Conservation (phyloP, 2,797 vertebrate species). For the Alca torda region DNA sequence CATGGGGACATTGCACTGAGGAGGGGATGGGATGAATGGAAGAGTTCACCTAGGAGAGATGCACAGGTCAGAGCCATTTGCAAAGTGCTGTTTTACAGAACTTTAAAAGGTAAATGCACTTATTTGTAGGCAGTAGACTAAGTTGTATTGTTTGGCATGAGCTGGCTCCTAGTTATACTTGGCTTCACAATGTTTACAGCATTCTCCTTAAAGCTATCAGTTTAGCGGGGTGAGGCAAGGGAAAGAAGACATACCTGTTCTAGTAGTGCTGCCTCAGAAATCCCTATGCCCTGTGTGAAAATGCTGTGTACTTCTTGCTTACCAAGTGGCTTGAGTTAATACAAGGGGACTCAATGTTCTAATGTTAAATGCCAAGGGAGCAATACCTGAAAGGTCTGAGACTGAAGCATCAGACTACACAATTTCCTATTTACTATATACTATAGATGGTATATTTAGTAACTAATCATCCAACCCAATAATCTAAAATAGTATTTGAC, state of each 20-base stretch:
- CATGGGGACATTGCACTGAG: neutral
- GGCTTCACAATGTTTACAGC: neutral
- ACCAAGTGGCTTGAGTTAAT: conserved; percentile 43
- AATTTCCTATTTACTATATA: conserved; percentile 76
- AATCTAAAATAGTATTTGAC: conserved; percentile 72
- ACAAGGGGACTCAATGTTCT: neutral
- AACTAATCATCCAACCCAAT: conserved; percentile 74
- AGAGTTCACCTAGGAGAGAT: neutral
- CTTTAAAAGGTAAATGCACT: neutral
- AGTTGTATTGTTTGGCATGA: neutral
- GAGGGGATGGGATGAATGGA: neutral
- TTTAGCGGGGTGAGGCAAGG: neutral
- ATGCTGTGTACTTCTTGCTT: neutral
- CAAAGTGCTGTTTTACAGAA: neutral
- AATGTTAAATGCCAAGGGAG: conserved; percentile 61
- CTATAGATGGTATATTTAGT: conserved; percentile 74
- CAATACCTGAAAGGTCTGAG: conserved; percentile 62
- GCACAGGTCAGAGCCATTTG: neutral
- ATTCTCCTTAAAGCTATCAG: neutral
- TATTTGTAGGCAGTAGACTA: neutral
- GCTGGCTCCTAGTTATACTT: neutral
- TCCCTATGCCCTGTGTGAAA: neutral
- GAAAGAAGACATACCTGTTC: neutral
- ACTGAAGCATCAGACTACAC: conserved; percentile 41
- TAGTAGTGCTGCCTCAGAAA: neutral